These are phyloP conservation scores for Scaptomyza cyrtandrae DNA, from an alignment of 2,888 invertebrate species.

Conservation along the genomic window DNA sequence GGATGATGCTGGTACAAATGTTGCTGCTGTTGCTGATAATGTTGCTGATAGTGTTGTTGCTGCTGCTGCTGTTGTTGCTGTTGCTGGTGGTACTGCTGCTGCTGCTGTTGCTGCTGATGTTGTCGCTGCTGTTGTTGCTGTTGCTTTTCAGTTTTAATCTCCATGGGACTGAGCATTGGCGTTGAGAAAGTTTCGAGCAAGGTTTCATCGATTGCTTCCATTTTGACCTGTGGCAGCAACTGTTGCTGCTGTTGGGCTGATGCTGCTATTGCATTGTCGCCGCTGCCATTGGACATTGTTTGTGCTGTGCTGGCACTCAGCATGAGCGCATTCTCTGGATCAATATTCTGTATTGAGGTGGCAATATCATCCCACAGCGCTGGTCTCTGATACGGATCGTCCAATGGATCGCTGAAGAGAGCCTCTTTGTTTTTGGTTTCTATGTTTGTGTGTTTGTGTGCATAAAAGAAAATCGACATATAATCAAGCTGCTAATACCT, in stretches of 20 bases:
- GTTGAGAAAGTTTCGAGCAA: constrained; percentile 88
- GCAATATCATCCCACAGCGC: constrained; percentile 97
- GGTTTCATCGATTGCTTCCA: constrained; percentile 90
- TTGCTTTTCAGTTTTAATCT: constrained; percentile 91
- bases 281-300: constrained; percentile 81
- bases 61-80: constrained; percentile 64
- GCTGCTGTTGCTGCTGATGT: constrained; percentile 72
- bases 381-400: constrained; percentile 94
- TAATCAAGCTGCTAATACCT: constrained; percentile 67
- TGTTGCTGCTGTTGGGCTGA: constrained; percentile 41
- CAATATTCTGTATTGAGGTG: constrained; percentile 94
- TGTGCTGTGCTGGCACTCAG: constrained; percentile 87
- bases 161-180: constrained; percentile 90
- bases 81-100: constrained; percentile 69
- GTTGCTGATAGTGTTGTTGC: constrained; percentile 63
- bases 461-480: constrained; percentile 50
- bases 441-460: constrained; percentile 30
- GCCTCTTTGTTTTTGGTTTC: constrained; percentile 85
- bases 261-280: constrained; percentile 43
- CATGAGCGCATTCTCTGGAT: constrained; percentile 95
- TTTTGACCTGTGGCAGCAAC: constrained; percentile 88
- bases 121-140: constrained; percentile 79
- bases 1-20: constrained; percentile 83
- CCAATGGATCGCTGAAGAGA: constrained; percentile 84
- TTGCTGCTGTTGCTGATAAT: constrained; percentile 72